phyloP scores from a whole-genome alignment of 2,113 vertebrate genomes.

The Gymnorhina tibicen region DNA sequence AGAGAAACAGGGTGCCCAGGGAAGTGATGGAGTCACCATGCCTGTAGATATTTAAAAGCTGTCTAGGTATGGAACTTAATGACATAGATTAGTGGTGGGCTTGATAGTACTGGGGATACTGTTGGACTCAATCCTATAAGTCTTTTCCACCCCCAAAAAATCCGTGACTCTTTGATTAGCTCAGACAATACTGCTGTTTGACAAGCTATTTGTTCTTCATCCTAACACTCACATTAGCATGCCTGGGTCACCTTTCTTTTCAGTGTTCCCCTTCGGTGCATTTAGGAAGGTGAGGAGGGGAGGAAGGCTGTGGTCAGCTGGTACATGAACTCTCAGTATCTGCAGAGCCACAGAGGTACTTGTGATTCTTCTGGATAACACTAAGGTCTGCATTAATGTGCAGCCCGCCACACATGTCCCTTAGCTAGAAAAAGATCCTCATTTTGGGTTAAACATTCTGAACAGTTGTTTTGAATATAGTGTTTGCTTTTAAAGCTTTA shows the following conservation, averaged over 20 bases:
- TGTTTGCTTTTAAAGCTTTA: not conserved
- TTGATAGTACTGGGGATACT: not conserved
- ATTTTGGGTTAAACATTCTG: not conserved
- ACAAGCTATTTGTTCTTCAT: not conserved
- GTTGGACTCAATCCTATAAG: too few relatives aligned
- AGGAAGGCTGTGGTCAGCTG: not conserved
- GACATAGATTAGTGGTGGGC: not conserved
- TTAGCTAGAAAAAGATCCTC: not conserved
- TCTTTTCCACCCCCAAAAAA: not conserved
- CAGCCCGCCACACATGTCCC: fast-evolving
- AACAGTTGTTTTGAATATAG: not conserved
- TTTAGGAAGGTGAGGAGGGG: not conserved
- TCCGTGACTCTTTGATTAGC: not conserved
- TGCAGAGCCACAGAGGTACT: fast-evolving
- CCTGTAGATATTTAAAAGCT: not conserved
- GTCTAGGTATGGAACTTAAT: too few relatives aligned
- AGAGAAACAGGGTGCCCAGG: not conserved
- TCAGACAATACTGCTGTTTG: conserved; percentile 17
- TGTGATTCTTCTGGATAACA: not conserved
- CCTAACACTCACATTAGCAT: not conserved
- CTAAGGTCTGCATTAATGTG: not conserved
- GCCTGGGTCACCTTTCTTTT: not conserved
- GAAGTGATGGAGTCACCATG: not conserved
- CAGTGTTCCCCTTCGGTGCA: not conserved
- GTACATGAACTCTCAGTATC: too few relatives aligned